phyloP scores from a whole-genome alignment of 2,888 invertebrate species.

The Caenorhabditis sp. region DNA sequence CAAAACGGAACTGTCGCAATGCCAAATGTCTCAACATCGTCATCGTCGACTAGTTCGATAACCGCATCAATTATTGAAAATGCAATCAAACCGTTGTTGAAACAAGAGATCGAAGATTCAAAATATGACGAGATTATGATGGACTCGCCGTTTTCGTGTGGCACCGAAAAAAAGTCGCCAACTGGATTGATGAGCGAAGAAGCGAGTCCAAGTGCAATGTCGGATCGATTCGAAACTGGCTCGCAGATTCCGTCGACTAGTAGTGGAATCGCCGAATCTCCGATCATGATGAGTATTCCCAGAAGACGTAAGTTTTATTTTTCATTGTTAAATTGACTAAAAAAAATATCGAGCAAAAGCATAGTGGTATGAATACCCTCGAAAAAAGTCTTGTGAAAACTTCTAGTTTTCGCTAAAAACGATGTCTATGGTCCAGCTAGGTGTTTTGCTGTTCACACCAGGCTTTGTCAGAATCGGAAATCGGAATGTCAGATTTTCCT shows the following conservation, averaged over 20 bases:
- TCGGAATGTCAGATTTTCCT: no score
- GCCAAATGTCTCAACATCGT: background rate
- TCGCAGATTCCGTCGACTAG: background rate
- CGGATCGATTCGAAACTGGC: background rate
- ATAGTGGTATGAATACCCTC: no score
- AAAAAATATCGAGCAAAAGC: no score
- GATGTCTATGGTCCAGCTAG: no score
- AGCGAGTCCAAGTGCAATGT: background rate
- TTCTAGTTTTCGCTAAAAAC: no score
- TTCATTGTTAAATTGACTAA: no score
- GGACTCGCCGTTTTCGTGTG: slow-evolving; percentile 21
- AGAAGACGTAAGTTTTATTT: no score
- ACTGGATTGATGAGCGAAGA: slow-evolving; percentile 8
- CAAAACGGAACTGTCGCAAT: background rate
- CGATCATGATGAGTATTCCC: no score
- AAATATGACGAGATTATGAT: slow-evolving; percentile 5
- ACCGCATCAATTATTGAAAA: slow-evolving; percentile 6
- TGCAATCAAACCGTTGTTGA: slow-evolving; percentile 10
- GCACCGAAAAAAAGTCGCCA: slow-evolving; percentile 30
- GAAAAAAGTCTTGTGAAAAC: no score
- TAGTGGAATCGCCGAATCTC: background rate
- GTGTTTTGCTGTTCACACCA: no score
- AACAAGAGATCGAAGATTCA: slow-evolving; percentile 14
- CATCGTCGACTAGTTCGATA: background rate
- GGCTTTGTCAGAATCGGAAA: no score